Evolutionary conservation across 2,888 invertebrate species (phyloP), one percentile per base, ranked within the genome.

Genomic region (Osmoderma eremita): DNA sequence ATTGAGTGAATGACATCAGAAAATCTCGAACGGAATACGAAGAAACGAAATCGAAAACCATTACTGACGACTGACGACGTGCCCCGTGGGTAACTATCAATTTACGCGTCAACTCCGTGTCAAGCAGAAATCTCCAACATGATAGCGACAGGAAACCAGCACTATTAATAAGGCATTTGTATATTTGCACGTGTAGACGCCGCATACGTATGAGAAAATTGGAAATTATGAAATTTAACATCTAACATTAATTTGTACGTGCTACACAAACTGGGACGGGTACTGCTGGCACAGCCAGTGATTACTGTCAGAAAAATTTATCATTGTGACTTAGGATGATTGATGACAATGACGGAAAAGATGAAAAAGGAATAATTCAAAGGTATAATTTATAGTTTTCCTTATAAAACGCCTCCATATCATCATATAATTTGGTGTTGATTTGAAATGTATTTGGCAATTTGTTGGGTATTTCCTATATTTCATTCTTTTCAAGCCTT

Each of bases 141-240:
- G 48, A 48, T 17, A 20, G 48, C 24, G 45, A 61, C 45, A 45
- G 42, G 45, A 61, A 61, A 61, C 17, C 17, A 3, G 45, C 6
- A n/a, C 30, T 13, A 61, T 61, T 61, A 61, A 61, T 61, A 58
- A 58, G 17, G 15, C 12, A 45, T 45, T 58, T 42, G 24, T 24
- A 30, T 30, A 30, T 48, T 41, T 58, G 42, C 24, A 42, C 58
- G 42, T 42, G 42, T 30, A 15, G 20, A 5, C 10, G 30, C 30
- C 10, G n/a, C n/a, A 17, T 42, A 45, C 45, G 42, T 45, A 30
- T 24, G 45, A 24, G 30, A 45, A 61, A 61, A 61, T 17, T 61
- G 42, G 45, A 61, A 61, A 45, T 61, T 45, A 36, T 42, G 42
- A 61, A 61, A 61, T 45, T 58, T 61, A 30, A 10, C 36, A 8